A percentile compares a stretch with the other conserved stretches of the same genome.
phyloP scores from a whole-genome alignment of 2,888 invertebrate genomes.

The Hyposoter didymator region DNA sequence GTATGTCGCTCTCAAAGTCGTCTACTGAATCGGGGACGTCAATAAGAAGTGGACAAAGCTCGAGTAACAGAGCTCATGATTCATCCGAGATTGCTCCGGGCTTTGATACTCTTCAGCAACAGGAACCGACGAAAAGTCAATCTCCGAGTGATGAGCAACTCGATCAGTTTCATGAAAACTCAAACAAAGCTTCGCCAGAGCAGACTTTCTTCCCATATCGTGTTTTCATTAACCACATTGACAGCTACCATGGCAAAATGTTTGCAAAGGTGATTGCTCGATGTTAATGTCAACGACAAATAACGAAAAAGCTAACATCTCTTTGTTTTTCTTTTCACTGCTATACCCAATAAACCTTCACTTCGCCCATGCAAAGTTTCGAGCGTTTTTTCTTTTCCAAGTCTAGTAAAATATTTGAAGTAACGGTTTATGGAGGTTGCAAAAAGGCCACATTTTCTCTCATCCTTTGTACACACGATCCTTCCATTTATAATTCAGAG shows the following conservation, averaged over 20 bases:
- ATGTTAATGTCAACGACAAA: neutral
- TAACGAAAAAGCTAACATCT: neutral
- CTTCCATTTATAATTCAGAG: neutral
- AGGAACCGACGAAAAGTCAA: constrained; percentile 10
- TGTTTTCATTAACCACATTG: constrained; percentile 87
- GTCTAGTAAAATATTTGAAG: neutral
- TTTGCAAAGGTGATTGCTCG: constrained; percentile 83
- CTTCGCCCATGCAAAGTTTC: neutral
- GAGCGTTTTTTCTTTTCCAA: neutral
- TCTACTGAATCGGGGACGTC: constrained; percentile 28
- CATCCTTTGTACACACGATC: constrained; percentile 9
- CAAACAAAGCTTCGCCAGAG: constrained; percentile 20
- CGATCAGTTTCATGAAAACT: neutral
- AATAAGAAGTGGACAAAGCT: constrained; percentile 36
- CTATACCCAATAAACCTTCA: neutral
- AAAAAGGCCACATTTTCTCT: neutral
- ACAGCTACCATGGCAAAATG: constrained; percentile 86
- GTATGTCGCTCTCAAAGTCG: constrained; percentile 43
- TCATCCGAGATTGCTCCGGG: constrained; percentile 26
- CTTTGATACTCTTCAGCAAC: constrained; percentile 18
- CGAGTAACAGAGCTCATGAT: constrained; percentile 26
- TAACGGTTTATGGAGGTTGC: constrained; percentile 3
- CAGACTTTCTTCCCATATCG: constrained; percentile 84
- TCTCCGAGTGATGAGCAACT: constrained; percentile 10
- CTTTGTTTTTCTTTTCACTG: neutral